Evolutionary conservation across 2,888 invertebrate species (phyloP).

Genomic region (Teleogryllus oceanicus): DNA sequence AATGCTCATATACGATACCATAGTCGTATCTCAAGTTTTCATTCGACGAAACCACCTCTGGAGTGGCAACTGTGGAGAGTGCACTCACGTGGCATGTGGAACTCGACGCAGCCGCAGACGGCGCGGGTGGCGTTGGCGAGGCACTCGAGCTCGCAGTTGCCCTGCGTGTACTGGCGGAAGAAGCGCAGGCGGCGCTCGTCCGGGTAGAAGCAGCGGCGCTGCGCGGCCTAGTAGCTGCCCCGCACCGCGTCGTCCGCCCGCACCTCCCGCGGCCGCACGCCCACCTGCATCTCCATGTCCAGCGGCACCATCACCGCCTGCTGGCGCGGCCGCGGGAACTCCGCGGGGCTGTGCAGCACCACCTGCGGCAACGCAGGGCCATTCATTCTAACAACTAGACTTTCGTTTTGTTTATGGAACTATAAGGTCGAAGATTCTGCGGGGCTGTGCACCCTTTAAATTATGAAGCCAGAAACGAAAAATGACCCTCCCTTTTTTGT

Average conservation of each 20-base stretch:
- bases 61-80: too few relatives aligned
- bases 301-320: conserved; percentile 69
- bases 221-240: conserved; percentile 55
- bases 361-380: conserved; percentile 49
- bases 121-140: conserved; percentile 62
- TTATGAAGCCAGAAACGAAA: too few relatives aligned
- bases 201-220: conserved; percentile 64
- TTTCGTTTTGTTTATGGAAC: too few relatives aligned
- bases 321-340: conserved; percentile 62
- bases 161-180: conserved; percentile 68
- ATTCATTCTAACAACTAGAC: too few relatives aligned
- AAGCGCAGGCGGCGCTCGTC: conserved; percentile 61
- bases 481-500: too few relatives aligned
- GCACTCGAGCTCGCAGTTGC: conserved; percentile 71
- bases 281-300: conserved; percentile 66
- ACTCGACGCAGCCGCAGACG: conserved; percentile 65
- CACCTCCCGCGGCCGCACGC: conserved; percentile 72
- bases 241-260: conserved; percentile 64
- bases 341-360: conserved; percentile 65
- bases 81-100: conserved; percentile 62
- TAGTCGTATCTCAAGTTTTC: too few relatives aligned
- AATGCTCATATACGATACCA: too few relatives aligned
- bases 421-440: too few relatives aligned
- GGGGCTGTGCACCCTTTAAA: too few relatives aligned
- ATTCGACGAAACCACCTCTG: too few relatives aligned